Evolutionary conservation across 2,888 invertebrate species (phyloP).

Genomic region (Pseudococcus jackbeardsleyi): DNA sequence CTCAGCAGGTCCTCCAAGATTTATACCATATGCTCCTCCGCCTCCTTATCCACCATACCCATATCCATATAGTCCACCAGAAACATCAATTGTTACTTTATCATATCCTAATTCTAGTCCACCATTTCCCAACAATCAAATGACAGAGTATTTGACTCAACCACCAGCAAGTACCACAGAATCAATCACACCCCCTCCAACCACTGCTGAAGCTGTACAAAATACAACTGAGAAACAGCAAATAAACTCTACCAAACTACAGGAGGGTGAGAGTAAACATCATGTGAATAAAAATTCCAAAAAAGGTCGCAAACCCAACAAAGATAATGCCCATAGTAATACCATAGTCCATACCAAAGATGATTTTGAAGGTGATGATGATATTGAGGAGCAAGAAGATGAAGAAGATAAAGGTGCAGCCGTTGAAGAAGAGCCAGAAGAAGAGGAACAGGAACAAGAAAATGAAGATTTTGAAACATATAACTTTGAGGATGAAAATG

Average conservation of each 20-base stretch:
- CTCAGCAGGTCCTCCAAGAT: constrained; percentile 30
- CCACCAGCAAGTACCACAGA: not conserved
- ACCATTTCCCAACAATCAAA: not conserved
- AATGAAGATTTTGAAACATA: constrained; percentile 60
- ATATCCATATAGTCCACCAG: constrained; percentile 21
- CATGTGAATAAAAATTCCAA: not conserved
- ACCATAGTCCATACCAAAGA: constrained; percentile 57
- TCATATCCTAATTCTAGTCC: constrained; percentile 58
- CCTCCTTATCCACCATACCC: constrained; percentile 12
- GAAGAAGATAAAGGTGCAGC: constrained; percentile 21
- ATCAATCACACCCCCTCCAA: not conserved
- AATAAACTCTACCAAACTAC: not conserved
- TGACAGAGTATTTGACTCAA: not conserved
- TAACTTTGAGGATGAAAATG: constrained; percentile 65
- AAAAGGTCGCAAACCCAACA: constrained; percentile 6
- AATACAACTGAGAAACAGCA: not conserved
- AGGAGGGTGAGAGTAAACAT: constrained; percentile 26
- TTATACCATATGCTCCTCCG: not conserved
- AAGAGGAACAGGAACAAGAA: constrained; percentile 60
- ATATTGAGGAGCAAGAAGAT: constrained; percentile 64
- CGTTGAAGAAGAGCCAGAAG: constrained; percentile 45
- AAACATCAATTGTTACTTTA: constrained; percentile 62
- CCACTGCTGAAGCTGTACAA: not conserved
- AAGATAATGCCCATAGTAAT: not conserved
- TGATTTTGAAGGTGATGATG: constrained; percentile 65